Base-by-base conservation (phyloP, 2,797 vertebrate species). In the Acanthornis magna region DNA sequence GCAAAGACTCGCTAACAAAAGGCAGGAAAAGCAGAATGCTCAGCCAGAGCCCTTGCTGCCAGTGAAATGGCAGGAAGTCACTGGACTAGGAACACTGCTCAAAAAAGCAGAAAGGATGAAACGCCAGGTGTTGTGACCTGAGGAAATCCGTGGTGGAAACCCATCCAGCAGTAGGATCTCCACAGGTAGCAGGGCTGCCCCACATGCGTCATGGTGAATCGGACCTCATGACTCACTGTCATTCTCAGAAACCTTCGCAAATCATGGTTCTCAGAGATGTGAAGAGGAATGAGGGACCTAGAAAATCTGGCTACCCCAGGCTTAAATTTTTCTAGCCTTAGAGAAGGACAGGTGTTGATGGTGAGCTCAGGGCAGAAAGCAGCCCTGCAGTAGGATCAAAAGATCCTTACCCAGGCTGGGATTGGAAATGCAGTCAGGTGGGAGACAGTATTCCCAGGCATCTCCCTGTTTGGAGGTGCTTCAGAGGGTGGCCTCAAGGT, bases 161-260 rank as follows among this genome's bases (percentile, higher is more conserved):
- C 22, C 55, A 87, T 26, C 13, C 0, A 1, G 65, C 10, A 57
- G 30, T 16, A 78, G 30, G n/a, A 29, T 15, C 53, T 85, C 27
- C 6, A 4, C 21, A 72, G 36, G 55, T 3, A 9, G 26, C 58
- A 85, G 55, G 30, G 30, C 34, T 92, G 75, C 14, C 25, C 7
- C 0, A 0, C 1, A 0, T 40, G 21, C 21, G 14, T 36, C 7
- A 4, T 11, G 58, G 43, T 19, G 38, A 85, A 66, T 65, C 42
- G 0, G 3, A 77, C 12, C 7, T 85, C 23, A 27, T 2, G 13
- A 43, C 30, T 40, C 73, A 34, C 22, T 45, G 21, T 13, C 16
- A 48, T 58, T 36, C 47, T 74, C 66, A 60, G 45, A 85, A 32
- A 74, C 14, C 26, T 65, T 45, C 4, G 7, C 22, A n/a, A 2